Percentiles rank a stretch among this genome's conserved stretches.
These are phyloP conservation scores for Syngnathus scovelli DNA, from an alignment of 2,113 vertebrate genomes.

Conservation along the genomic window DNA sequence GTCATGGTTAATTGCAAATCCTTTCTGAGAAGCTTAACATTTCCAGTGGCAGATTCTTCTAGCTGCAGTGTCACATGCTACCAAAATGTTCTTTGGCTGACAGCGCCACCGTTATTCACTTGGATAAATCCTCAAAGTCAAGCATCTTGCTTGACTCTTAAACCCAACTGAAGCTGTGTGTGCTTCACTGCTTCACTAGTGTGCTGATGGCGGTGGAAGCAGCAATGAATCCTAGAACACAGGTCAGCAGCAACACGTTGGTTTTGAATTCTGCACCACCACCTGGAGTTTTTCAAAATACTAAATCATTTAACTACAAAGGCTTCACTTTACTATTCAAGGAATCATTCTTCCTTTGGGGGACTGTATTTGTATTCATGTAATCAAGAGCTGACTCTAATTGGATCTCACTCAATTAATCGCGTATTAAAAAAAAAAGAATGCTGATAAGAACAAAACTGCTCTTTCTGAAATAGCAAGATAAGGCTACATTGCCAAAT, in stretches of 20 bases:
- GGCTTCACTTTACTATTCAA: background rate
- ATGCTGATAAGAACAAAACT: conserved; percentile 1
- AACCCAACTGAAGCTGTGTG: background rate
- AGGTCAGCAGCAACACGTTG: too few species aligned
- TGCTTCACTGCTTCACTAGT: background rate
- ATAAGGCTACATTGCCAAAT: conserved; percentile 2
- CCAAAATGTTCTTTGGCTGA: background rate
- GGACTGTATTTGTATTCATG: background rate
- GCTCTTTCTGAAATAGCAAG: background rate
- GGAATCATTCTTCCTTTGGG: background rate
- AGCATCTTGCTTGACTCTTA: conserved; percentile 1
- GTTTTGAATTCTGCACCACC: background rate
- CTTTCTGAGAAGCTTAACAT: too few species aligned
- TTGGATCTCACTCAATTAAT: conserved; percentile 1
- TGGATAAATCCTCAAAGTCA: background rate
- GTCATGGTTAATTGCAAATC: too few species aligned
- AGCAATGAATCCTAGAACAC: background rate
- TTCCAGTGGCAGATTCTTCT: background rate
- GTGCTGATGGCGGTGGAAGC: background rate
- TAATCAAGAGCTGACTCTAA: conserved; percentile 1
- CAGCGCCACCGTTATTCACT: background rate
- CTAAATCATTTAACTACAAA: background rate
- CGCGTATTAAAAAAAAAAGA: background rate
- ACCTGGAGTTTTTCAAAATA: background rate
- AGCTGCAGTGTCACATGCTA: background rate